Base-by-base conservation (phyloP, 2,113 vertebrate species). In the Echinops telfairi region DNA sequence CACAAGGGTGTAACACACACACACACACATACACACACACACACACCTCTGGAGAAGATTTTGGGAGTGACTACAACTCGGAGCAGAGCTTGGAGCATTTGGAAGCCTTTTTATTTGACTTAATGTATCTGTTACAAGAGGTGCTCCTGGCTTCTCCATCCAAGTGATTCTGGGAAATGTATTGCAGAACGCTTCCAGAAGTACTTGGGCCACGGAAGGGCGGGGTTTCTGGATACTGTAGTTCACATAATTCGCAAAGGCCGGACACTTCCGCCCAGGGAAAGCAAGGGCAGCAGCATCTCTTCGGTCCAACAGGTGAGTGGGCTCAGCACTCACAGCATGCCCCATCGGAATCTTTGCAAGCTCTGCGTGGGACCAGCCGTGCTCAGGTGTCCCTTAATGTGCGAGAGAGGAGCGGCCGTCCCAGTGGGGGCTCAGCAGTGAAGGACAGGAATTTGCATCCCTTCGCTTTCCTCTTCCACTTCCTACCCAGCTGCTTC, bases 191-290 rank as follows among this genome's bases (percentile, higher is more conserved):
- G 43, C n/a, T 27, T 22, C 29, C 78, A 17, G 62, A 70, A 47
- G 29, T 25, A 27, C 2, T 15, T 8, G 17, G 23, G 23, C 19
- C 0, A 6, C 16, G 7, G 31, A 16, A 4, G 29, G 60, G 25
- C 33, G 6, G 53, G 53, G 1, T 70, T 86, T 92, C 92, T 80
- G 95, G 92, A 93, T 95, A 88, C 2, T 92, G 92, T 87, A 96
- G 96, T 96, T 87, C 71, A 14, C 2, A 29, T 12, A 31, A 20
- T 0, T 60, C 0, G 7, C 0, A 10, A 14, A 19, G 29, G 12
- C 10, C 0, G 3, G 38, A 36, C 60, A n/a, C 78, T 90, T 95
- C 92, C 83, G 40, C 19, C 27, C 36, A 2, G 8, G 57, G 40
- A 64, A 20, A 71, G 22, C 3, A 1, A 88, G 31, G 33, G 11